Evolutionary conservation across 2,797 vertebrate genomes (phyloP).

Genomic region (Halcyon chelicuti): DNA sequence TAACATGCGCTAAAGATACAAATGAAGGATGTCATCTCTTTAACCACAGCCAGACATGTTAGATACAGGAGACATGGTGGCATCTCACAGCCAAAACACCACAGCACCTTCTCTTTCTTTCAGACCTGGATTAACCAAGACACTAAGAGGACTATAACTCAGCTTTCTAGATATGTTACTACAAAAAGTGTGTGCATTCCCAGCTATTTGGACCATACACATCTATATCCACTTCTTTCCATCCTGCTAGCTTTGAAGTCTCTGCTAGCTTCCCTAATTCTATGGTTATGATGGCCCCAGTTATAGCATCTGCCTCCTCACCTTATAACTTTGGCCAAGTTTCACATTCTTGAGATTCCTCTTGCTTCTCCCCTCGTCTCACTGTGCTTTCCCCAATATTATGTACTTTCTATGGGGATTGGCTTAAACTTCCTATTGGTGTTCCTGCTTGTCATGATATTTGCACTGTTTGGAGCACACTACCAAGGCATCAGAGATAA

Average conservation of each 20-base stretch:
- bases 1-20: neutral
- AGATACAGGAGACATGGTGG: neutral
- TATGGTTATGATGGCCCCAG: accelerated
- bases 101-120: neutral
- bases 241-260: neutral
- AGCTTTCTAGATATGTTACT: neutral
- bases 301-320: neutral
- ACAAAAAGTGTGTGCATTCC: neutral
- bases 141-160: neutral
- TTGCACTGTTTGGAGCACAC: neutral
- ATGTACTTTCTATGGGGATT: neutral
- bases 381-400: neutral
- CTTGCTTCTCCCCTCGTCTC: neutral
- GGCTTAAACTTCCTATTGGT: neutral
- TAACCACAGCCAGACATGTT: accelerated
- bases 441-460: neutral
- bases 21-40: neutral
- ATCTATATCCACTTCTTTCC: neutral
- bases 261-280: neutral
- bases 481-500: neutral
- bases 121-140: neutral
- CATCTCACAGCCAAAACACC: neutral
- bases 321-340: neutral
- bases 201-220: neutral
- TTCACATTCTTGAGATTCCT: neutral